phyloP scores from a whole-genome alignment of 2,888 invertebrate genomes.

The Sisyra terminalis region DNA sequence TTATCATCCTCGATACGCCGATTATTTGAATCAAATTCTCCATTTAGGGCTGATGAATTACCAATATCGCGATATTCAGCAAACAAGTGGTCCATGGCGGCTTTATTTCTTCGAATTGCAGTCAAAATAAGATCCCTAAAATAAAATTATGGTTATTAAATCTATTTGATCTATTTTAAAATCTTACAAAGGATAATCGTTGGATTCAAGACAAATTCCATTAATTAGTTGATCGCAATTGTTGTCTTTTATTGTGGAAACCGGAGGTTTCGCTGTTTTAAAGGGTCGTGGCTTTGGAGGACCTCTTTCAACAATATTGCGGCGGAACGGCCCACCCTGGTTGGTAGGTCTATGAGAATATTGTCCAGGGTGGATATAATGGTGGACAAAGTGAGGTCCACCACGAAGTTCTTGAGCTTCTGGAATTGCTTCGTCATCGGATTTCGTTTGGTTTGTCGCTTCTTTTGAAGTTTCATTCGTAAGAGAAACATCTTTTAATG shows the following conservation, averaged over 20 bases:
- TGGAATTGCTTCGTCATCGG: slow-evolving; percentile 6
- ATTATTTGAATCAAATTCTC: slow-evolving; percentile 17
- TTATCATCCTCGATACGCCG: slow-evolving; percentile 39
- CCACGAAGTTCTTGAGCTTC: slow-evolving; percentile 11
- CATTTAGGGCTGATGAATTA: slow-evolving; percentile 25
- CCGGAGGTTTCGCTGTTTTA: slow-evolving; percentile 19
- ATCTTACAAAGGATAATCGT: slow-evolving; percentile 64
- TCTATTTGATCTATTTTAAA: slow-evolving; percentile 1
- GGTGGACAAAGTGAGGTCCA: slow-evolving; percentile 1
- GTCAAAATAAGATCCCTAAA: slow-evolving; percentile 47
- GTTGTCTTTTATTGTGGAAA: slow-evolving; percentile 22
- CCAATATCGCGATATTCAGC: slow-evolving; percentile 46
- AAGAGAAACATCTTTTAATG: neutral
- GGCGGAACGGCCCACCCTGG: slow-evolving; percentile 8
- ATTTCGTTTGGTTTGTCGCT: neutral
- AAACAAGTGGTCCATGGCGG: slow-evolving; percentile 49
- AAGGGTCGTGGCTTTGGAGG: slow-evolving; percentile 16
- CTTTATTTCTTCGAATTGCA: slow-evolving; percentile 48
- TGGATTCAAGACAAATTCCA: slow-evolving; percentile 51
- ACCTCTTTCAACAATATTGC: slow-evolving; percentile 11
- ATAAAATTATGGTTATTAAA: slow-evolving; percentile 14
- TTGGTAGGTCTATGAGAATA: neutral
- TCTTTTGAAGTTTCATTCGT: neutral
- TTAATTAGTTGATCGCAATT: slow-evolving; percentile 53
- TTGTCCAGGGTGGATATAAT: neutral